phyloP scores from a whole-genome alignment of 1,140 invertebrate genomes.

The Andrena cerasifolii region DNA sequence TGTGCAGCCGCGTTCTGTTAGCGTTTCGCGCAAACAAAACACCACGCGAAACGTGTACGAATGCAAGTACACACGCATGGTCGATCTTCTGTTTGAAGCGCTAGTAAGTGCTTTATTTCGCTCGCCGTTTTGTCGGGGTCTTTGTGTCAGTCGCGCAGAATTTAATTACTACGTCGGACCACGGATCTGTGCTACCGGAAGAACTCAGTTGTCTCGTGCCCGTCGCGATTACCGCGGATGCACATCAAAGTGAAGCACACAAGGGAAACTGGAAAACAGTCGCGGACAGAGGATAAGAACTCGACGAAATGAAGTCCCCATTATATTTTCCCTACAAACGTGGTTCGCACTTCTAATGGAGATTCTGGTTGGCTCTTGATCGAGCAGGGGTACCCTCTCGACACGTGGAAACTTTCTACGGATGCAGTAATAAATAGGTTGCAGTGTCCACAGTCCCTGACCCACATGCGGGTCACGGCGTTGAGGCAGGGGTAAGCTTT shows the following conservation, averaged over 20 bases:
- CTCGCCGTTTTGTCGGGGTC: neutral
- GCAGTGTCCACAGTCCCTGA: no score
- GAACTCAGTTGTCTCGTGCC: neutral
- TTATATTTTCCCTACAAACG: no score
- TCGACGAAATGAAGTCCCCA: no score
- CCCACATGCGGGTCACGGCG: no score
- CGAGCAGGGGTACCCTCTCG: no score
- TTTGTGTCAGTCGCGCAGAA: conserved; percentile 3
- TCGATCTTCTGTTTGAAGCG: neutral
- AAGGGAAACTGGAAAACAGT: neutral
- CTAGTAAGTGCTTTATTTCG: neutral
- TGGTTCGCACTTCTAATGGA: no score
- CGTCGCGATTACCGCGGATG: neutral
- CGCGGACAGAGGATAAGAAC: neutral
- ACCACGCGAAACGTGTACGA: neutral
- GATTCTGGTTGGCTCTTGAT: no score
- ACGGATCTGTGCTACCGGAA: neutral
- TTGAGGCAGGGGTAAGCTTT: no score
- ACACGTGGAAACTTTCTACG: no score
- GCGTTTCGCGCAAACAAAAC: neutral
- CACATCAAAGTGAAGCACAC: no score
- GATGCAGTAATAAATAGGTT: no score
- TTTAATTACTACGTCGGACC: conserved; percentile 28
- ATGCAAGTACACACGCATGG: neutral
- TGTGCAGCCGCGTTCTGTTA: no score